These are phyloP conservation scores for Ferdinandea cuprea DNA, from an alignment of 2,888 invertebrate genomes.

Conservation along the genomic window DNA sequence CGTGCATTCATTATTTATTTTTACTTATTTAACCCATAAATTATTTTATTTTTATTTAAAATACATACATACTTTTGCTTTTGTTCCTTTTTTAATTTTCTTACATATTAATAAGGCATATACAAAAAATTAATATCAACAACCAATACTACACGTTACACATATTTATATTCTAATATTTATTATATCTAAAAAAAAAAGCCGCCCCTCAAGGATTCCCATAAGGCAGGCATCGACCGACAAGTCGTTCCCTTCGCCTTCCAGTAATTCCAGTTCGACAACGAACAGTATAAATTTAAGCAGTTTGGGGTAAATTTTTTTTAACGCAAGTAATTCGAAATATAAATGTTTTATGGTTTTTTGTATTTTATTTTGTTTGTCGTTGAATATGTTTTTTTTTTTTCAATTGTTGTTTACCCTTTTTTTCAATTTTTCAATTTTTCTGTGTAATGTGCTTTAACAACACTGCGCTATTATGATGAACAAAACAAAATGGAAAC, in stretches of 20 bases:
- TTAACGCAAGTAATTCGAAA: conserved; percentile 72
- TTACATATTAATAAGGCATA: conserved; percentile 18
- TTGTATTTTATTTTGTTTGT: conserved; percentile 40
- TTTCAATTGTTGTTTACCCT: conserved; percentile 46
- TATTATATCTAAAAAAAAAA: no score
- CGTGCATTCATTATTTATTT: conserved; percentile 45
- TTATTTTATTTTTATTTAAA: conserved; percentile 61
- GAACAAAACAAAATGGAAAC: background rate
- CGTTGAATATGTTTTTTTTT: conserved; percentile 52
- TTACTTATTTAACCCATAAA: conserved; percentile 35
- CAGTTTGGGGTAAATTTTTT: conserved; percentile 81
- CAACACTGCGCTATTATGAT: conserved; percentile 29
- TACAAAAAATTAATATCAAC: no score
- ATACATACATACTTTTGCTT: conserved; percentile 64
- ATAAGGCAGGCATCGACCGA: conserved; percentile 82
- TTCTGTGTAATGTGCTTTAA: conserved; percentile 56
- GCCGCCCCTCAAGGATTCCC: conserved; percentile 83
- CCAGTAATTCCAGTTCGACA: conserved; percentile 80
- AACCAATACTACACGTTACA: conserved; percentile 16
- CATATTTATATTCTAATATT: conserved; percentile 52
- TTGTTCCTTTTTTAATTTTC: conserved; percentile 55
- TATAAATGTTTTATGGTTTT: conserved; percentile 55
- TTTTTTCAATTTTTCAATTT: no score
- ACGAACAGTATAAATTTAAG: conserved; percentile 80
- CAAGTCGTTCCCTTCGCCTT: conserved; percentile 81